Evolutionary conservation across 2,888 invertebrate genomes (phyloP).

Genomic region (Galeopsomyia nigrocyanea): DNA sequence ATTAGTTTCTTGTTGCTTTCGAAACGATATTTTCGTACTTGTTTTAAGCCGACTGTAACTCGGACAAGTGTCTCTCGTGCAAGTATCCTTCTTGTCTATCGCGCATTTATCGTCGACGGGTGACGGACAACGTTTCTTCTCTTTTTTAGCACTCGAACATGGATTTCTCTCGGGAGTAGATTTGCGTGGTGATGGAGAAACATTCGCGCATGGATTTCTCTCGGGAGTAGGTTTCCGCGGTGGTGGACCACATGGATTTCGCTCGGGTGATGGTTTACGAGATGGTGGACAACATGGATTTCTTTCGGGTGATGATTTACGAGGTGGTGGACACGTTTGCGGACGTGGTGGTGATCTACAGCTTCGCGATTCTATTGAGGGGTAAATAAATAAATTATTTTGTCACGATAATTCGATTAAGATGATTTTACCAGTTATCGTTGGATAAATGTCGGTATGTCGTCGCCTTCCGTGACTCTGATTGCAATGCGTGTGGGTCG

Average conservation of each 20-base stretch:
- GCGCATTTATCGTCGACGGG: too few species aligned
- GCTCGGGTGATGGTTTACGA: background rate
- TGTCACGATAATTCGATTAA: background rate
- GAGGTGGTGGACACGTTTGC: background rate
- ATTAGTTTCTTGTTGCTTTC: too few species aligned
- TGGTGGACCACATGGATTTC: too few species aligned
- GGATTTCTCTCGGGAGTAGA: too few species aligned
- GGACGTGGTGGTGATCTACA: background rate
- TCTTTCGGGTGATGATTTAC: background rate
- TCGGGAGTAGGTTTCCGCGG: too few species aligned
- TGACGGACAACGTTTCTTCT: too few species aligned
- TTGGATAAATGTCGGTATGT: constrained; percentile 22
- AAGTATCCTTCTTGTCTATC: background rate
- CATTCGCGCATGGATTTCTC: too few species aligned
- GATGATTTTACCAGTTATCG: constrained; percentile 5
- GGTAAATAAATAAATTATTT: too few species aligned
- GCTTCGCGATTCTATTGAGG: background rate
- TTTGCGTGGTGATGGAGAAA: too few species aligned
- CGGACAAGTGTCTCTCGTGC: constrained; percentile 17
- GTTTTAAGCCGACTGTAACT: background rate
- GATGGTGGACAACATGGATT: background rate
- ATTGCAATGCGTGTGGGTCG: background rate
- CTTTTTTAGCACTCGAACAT: too few species aligned
- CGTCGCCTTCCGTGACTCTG: constrained; percentile 14
- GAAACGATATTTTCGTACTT: too few species aligned